phyloP scores from a whole-genome alignment of 2,113 vertebrate species.

The Phylloscopus trochilus region DNA sequence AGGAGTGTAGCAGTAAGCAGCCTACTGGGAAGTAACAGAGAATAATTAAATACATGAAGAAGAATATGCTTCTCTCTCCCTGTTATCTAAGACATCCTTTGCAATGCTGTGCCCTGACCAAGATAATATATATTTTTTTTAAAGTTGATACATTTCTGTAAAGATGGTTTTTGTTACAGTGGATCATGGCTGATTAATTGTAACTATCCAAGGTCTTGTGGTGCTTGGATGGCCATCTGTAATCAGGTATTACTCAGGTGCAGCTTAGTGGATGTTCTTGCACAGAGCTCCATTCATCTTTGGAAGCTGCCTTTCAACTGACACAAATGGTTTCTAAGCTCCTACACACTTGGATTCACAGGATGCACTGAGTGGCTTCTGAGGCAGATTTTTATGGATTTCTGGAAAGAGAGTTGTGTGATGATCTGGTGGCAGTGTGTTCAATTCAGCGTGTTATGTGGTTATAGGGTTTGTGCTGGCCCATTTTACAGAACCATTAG shows the following conservation, averaged over 20 bases:
- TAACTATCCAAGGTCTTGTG: background rate
- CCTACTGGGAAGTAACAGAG: background rate
- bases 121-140: background rate
- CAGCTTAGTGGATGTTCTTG: background rate
- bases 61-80: background rate
- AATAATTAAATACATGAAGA: background rate
- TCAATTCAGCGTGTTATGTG: too few species aligned
- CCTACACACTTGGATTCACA: background rate
- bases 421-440: background rate
- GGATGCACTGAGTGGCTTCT: background rate
- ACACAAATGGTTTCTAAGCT: background rate
- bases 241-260: background rate
- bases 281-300: background rate
- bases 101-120: background rate
- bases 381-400: background rate
- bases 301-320: background rate
- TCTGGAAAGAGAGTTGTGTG: background rate
- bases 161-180: background rate
- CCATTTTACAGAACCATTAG: background rate
- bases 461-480: background rate
- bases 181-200: background rate
- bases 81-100: background rate
- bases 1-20: background rate
- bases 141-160: background rate
- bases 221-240: background rate